Percentiles rank a stretch among this genome's conserved stretches.
Evolutionary conservation across 2,888 invertebrate species (phyloP).

Genomic region (Cancer borealis): DNA sequence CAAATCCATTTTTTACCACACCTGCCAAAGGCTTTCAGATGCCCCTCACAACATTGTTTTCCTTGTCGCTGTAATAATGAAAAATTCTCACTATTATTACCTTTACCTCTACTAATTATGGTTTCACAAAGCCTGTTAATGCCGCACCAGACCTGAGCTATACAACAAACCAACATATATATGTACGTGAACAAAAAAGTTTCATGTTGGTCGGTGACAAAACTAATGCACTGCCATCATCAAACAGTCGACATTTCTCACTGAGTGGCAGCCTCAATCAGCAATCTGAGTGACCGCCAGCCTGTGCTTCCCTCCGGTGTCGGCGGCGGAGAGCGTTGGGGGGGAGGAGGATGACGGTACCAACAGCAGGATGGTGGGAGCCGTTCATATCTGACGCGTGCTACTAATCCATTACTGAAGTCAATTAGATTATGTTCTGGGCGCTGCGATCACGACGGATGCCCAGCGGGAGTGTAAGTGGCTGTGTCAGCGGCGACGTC

Average conservation of each 20-base stretch:
- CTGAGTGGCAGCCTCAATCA: constrained; percentile 5
- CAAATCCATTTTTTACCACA: neutral
- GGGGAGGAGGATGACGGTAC: neutral
- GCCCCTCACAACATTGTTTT: neutral
- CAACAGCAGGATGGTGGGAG: neutral
- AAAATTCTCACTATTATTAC: neutral
- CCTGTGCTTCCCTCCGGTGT: neutral
- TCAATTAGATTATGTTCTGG: constrained; percentile 29
- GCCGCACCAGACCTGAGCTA: neutral
- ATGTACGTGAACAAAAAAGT: neutral
- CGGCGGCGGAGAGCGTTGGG: neutral
- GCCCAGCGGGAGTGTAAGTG: neutral
- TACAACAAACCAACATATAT: neutral
- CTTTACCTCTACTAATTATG: constrained; percentile 13
- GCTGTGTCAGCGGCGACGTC: neutral
- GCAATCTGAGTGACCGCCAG: neutral
- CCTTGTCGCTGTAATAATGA: neutral
- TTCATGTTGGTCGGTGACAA: neutral
- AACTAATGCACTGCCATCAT: constrained; percentile 21
- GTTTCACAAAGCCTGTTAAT: neutral
- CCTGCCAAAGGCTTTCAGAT: neutral
- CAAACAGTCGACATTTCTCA: constrained; percentile 9
- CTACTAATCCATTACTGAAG: constrained; percentile 31
- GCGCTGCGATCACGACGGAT: neutral
- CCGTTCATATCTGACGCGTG: constrained; percentile 3